phyloP scores from a whole-genome alignment of 1,140 invertebrate genomes.

The Drosophila subpulchrella region DNA sequence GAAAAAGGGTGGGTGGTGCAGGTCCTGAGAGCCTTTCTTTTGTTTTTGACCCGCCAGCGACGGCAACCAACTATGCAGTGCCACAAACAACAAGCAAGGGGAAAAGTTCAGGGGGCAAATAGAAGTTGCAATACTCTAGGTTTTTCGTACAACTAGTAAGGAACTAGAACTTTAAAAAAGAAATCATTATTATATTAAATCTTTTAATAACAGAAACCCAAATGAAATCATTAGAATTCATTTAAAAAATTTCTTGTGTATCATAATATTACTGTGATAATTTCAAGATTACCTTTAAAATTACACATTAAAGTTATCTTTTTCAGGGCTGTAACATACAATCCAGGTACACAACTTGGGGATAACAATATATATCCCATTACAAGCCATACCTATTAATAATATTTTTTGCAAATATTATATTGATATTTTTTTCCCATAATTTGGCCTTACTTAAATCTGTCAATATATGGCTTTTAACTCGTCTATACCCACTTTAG shows the following conservation, averaged over 20 bases:
- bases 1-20: slow-evolving; percentile 13
- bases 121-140: slow-evolving; percentile 8
- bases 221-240: too few species aligned
- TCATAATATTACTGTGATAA: too few species aligned
- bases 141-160: not conserved
- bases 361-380: too few species aligned
- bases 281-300: too few species aligned
- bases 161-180: too few species aligned
- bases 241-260: too few species aligned
- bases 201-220: too few species aligned
- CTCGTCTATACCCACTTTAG: slow-evolving; percentile 16
- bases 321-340: too few species aligned
- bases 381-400: too few species aligned
- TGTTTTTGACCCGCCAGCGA: slow-evolving; percentile 42
- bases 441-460: not conserved
- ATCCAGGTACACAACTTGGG: too few species aligned
- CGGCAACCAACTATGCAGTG: slow-evolving; percentile 62
- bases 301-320: too few species aligned
- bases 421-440: not conserved
- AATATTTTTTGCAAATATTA: not conserved
- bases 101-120: not conserved
- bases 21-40: slow-evolving; percentile 38
- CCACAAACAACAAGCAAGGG: slow-evolving; percentile 31
- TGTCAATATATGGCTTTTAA: not conserved
- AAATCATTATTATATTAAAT: too few species aligned